Percentiles rank a stretch among this genome's conserved stretches.
Evolutionary conservation across 92 coral and sea anemone genomes (phyloP).

Genomic region (Plumapathes pennacea): DNA sequence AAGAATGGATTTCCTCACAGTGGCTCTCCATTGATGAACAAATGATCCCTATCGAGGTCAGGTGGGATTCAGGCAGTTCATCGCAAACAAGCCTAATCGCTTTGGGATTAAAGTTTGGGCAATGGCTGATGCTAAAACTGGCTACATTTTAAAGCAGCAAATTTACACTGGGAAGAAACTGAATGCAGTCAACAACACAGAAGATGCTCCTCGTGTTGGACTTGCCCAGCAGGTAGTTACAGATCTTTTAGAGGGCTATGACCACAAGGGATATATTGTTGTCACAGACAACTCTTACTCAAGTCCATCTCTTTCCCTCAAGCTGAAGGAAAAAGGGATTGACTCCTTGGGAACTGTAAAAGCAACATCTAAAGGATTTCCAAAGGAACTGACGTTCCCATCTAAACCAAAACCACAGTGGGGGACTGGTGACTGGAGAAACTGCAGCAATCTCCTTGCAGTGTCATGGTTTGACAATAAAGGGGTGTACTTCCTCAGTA

Average conservation of each 20-base stretch:
- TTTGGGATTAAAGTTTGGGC: slow-evolving; percentile 12
- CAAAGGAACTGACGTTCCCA: slow-evolving; percentile 6
- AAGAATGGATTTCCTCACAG: slow-evolving; percentile 9
- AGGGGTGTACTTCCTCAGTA: background rate
- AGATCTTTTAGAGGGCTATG: slow-evolving; percentile 3
- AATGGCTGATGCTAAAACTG: slow-evolving; percentile 9
- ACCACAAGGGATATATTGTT: background rate
- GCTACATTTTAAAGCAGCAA: slow-evolving; percentile 9
- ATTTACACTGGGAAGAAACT: slow-evolving; percentile 7
- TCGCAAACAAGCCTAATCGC: slow-evolving; percentile 4
- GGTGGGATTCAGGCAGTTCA: slow-evolving; percentile 6
- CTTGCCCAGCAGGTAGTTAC: slow-evolving; percentile 5
- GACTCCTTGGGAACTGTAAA: slow-evolving; percentile 3
- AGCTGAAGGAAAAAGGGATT: slow-evolving; percentile 3
- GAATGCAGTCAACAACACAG: slow-evolving; percentile 1
- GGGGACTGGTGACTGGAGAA: slow-evolving; percentile 1
- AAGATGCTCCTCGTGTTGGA: slow-evolving; percentile 2
- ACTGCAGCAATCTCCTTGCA: background rate
- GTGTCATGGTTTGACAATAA: too few relatives aligned
- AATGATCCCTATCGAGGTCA: slow-evolving; percentile 7
- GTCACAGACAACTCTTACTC: slow-evolving; percentile 18
- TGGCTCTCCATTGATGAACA: slow-evolving; percentile 24
- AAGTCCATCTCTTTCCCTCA: slow-evolving; percentile 3
- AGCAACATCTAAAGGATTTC: background rate
- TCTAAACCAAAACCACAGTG: background rate